phyloP scores from a whole-genome alignment of 2,113 vertebrate species.

The Gallinago media region DNA sequence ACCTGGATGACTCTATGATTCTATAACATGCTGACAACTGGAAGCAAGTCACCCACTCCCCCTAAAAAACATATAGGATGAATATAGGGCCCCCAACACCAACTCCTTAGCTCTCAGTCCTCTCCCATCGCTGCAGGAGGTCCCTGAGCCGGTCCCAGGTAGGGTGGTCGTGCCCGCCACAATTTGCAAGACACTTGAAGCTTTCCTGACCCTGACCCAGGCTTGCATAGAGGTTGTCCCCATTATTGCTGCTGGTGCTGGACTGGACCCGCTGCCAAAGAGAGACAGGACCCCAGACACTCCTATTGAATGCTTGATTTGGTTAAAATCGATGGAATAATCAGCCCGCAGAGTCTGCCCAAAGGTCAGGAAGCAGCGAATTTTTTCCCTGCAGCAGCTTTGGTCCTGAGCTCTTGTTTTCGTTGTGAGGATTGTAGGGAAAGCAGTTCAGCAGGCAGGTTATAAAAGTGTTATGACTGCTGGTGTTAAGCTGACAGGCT shows the following conservation, averaged over 20 bases:
- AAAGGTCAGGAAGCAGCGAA: conserved; percentile 44
- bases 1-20: background rate
- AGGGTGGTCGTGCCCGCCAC: background rate
- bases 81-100: background rate
- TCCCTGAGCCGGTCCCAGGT: accelerated
- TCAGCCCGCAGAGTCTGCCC: conserved; percentile 21
- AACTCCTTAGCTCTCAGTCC: background rate
- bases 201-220: background rate
- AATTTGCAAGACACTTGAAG: background rate
- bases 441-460: background rate
- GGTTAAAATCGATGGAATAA: background rate
- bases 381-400: conserved; percentile 16
- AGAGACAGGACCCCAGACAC: background rate
- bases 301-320: background rate
- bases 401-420: background rate
- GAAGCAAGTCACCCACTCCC: background rate
- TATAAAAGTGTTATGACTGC: conserved; percentile 10
- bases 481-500: conserved; percentile 6
- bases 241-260: background rate
- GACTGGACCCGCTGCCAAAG: background rate
- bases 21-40: background rate
- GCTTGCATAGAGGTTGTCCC: background rate
- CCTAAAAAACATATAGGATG: background rate
- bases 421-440: background rate
- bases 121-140: background rate